phyloP scores from a whole-genome alignment of 2,888 invertebrate species.

The Protula sp. region DNA sequence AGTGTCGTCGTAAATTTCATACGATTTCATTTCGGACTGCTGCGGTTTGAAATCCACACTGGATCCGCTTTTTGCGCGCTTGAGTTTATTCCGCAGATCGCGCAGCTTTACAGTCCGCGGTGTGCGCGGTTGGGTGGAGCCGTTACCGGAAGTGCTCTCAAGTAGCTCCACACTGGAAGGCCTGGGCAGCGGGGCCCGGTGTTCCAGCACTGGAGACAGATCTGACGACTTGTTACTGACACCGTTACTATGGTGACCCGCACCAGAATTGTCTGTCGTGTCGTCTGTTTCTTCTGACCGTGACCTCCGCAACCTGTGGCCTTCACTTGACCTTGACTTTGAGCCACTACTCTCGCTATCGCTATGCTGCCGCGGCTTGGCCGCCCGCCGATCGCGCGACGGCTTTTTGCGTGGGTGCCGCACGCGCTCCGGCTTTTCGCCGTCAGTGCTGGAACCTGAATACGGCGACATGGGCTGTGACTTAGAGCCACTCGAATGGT shows the following conservation, averaged over 20 bases:
- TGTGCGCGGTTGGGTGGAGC: neutral
- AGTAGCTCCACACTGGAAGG: neutral
- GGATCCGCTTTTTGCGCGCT: slow-evolving; percentile 18
- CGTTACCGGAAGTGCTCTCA: neutral
- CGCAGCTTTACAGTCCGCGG: slow-evolving; percentile 1
- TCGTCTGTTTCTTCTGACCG: neutral
- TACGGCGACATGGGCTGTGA: neutral
- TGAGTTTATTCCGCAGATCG: slow-evolving; percentile 5
- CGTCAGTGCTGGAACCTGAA: neutral
- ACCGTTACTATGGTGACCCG: neutral
- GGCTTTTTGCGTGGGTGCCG: neutral
- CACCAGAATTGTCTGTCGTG: neutral
- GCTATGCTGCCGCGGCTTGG: neutral
- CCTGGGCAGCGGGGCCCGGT: neutral
- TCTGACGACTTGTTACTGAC: neutral
- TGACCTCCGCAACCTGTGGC: neutral
- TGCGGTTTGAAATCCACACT: slow-evolving; percentile 7
- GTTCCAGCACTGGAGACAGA: neutral
- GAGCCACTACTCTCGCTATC: neutral
- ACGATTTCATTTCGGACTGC: neutral
- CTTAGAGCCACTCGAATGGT: neutral
- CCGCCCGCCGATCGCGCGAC: too few relatives aligned
- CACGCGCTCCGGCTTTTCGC: neutral
- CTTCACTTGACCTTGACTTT: neutral
- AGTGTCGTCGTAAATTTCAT: neutral